Evolutionary conservation across 1,140 invertebrate genomes (phyloP), one percentile per base, ranked within the genome.

Genomic region (Pygmarrhopalites habei): DNA sequence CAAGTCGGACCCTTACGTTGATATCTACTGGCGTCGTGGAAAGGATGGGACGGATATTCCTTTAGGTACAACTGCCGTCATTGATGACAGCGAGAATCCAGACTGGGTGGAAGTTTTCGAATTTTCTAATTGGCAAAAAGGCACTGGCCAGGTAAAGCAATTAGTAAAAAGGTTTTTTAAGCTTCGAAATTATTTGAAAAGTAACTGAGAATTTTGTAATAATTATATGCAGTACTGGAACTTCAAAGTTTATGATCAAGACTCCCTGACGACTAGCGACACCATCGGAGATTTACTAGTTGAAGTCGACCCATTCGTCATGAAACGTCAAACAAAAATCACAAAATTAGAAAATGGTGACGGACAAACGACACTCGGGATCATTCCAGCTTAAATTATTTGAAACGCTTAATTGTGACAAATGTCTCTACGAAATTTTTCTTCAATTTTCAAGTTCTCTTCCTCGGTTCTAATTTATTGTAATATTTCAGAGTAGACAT

Each of bases 121-220:
- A 29, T 70, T 70, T 52, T 29, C 25, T 57, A 70, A 67, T 51
- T 70, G 62, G 35, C 44, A 60, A 43, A 60, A 58, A n/a, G 63
- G 65, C 35, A 60, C 65, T 1, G 53, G 66, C 21, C 67, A 66
- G 61, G 66, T 68, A 60, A 28, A n/a, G n/a, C n/a, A n/a, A n/a
- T n/a, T n/a, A n/a, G n/a, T n/a, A n/a, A n/a, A n/a, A n/a, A n/a
- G 23, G 21, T 26, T 14, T 30, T n/a, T 17, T 47, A 23, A 21
- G 26, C 25, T 49, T 21, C 15, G 4, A 12, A 41, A 23, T 23
- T 25, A n/a, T 35, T 44, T 17, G 17, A 28, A 19, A 51, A 47
- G 43, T 58, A 52, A 15, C 35, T 53, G 23, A 14, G 43, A 41
- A 47, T 43, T 30, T 65, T 52, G 55, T 44, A 30, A 32, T 44